These are phyloP conservation scores for Luffia ferchaultella DNA, from an alignment of 2,888 invertebrate species.

Conservation along the genomic window DNA sequence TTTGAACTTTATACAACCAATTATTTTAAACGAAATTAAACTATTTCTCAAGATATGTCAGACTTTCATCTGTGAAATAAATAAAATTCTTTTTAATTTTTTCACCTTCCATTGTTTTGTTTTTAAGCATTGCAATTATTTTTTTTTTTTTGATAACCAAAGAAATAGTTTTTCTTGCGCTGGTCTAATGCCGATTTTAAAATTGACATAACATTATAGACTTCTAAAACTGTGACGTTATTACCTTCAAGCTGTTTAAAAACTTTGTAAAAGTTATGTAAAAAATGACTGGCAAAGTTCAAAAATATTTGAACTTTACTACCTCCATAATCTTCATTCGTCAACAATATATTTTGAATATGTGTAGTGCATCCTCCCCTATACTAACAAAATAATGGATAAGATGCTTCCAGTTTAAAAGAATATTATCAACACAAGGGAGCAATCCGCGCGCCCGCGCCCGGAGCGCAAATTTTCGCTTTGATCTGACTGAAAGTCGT, in stretches of 20 bases:
- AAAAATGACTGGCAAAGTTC: not conserved
- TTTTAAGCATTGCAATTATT: slow-evolving; percentile 1
- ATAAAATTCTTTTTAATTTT: slow-evolving; percentile 7
- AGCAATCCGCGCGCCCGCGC: no score
- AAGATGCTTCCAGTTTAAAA: not conserved
- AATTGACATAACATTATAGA: slow-evolving; percentile 10
- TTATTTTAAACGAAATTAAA: slow-evolving; percentile 8
- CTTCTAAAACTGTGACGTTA: slow-evolving; percentile 10
- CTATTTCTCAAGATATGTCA: slow-evolving; percentile 8
- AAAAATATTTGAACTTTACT: not conserved
- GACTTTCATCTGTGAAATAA: slow-evolving; percentile 8
- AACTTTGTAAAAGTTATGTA: not conserved
- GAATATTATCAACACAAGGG: not conserved
- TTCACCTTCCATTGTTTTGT: slow-evolving; percentile 3
- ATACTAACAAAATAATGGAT: not conserved
- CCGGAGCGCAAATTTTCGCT: no score
- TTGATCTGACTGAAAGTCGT: no score
- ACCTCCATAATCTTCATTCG: not conserved
- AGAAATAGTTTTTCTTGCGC: slow-evolving; percentile 9
- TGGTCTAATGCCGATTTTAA: slow-evolving; percentile 9
- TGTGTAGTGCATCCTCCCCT: not conserved
- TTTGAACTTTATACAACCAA: slow-evolving; percentile 5
- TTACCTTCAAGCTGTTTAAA: slow-evolving; percentile 14
- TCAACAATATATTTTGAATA: not conserved
- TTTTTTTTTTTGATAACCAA: slow-evolving; percentile 9